These are phyloP conservation scores for Phytoseiulus persimilis DNA, from an alignment of 2,888 invertebrate species.

Conservation along the genomic window DNA sequence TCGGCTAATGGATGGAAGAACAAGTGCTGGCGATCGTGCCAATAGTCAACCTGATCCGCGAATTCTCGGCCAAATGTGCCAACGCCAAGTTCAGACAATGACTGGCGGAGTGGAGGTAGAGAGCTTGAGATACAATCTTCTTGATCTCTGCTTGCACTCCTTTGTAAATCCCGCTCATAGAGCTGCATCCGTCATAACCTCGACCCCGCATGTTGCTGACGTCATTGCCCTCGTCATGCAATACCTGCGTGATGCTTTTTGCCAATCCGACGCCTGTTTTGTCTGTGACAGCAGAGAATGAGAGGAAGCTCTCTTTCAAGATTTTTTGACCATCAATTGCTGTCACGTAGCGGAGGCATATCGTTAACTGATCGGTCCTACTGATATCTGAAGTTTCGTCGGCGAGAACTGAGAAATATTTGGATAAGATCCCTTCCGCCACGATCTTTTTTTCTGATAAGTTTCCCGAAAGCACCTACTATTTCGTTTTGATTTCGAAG, in stretches of 20 bases:
- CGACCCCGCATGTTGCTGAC: conserved; percentile 42
- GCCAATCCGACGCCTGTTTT: neutral
- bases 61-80: neutral
- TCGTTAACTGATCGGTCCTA: neutral
- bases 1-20: neutral
- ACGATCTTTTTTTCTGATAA: neutral
- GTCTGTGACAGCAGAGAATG: neutral
- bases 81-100: neutral
- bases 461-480: neutral
- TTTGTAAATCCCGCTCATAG: conserved; percentile 47
- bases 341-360: neutral
- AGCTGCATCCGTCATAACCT: conserved; percentile 48
- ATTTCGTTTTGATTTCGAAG: neutral
- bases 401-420: neutral
- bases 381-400: neutral
- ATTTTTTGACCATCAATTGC: neutral
- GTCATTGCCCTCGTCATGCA: neutral
- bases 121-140: neutral
- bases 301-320: neutral
- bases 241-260: neutral
- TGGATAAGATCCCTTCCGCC: neutral
- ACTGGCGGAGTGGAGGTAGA: neutral
- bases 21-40: neutral
- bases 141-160: conserved; percentile 44
- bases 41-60: neutral